Conservation (phyloP, 2,888 invertebrate species). For the Drosophila atripex region DNA sequence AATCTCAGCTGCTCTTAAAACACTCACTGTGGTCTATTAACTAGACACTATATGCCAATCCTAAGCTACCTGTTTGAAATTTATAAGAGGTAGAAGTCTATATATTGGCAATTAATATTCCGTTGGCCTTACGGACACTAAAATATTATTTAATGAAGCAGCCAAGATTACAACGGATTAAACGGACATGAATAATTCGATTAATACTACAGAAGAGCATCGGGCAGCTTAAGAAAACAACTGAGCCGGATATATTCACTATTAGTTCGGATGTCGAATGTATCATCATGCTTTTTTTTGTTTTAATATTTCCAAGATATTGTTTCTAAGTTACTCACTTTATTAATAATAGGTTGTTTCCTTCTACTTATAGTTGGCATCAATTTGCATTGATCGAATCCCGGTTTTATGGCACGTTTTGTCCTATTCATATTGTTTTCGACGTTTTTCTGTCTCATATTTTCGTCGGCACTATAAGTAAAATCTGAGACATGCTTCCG, state of each 20-base stretch:
- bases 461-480: too few relatives aligned
- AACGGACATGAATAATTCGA: constrained; percentile 63
- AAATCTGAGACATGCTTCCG: neutral
- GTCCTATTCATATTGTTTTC: constrained; percentile 62
- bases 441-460: constrained; percentile 48
- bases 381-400: constrained; percentile 86
- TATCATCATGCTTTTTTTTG: constrained; percentile 79
- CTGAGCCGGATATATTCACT: constrained; percentile 23
- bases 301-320: neutral
- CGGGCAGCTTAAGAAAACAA: constrained; percentile 61
- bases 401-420: constrained; percentile 82
- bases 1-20: constrained; percentile 60
- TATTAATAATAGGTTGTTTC: constrained; percentile 84
- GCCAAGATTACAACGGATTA: constrained; percentile 84
- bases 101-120: constrained; percentile 64
- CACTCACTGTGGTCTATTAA: neutral
- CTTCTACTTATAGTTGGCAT: constrained; percentile 82
- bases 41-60: constrained; percentile 27
- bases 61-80: constrained; percentile 71
- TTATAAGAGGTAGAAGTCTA: constrained; percentile 73
- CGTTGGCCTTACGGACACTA: constrained; percentile 84
- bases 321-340: constrained; percentile 64
- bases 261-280: constrained; percentile 82
- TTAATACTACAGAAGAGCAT: constrained; percentile 73
- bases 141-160: constrained; percentile 61